Conservation (phyloP, 2,113 vertebrate genomes). For the Mixornis gularis region DNA sequence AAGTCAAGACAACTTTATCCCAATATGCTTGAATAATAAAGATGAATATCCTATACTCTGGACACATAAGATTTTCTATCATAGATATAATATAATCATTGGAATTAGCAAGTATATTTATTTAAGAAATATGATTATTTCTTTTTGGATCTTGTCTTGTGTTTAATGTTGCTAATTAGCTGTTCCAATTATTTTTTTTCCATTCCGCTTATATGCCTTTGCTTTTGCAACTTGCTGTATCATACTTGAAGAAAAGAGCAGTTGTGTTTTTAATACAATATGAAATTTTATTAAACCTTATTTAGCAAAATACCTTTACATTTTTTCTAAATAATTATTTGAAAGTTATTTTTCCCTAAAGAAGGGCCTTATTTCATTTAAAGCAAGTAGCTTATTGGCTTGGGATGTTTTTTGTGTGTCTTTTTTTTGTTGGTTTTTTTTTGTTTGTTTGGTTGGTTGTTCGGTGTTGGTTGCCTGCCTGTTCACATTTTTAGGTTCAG, state of each 20-base stretch:
- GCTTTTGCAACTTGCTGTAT: background rate
- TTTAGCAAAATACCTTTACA: background rate
- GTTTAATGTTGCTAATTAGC: background rate
- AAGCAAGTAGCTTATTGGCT: background rate
- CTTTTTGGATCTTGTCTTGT: background rate
- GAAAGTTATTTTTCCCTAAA: background rate
- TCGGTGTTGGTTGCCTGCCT: background rate
- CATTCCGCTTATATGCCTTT: background rate
- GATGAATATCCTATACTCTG: background rate
- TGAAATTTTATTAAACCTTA: background rate
- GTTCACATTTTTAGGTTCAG: background rate
- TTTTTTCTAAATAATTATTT: background rate
- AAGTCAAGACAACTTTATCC: background rate
- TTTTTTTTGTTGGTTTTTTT: background rate
- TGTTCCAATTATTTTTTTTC: background rate
- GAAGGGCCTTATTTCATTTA: background rate
- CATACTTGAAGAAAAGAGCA: background rate
- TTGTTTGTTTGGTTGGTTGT: no score
- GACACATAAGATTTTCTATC: background rate
- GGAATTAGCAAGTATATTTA: background rate
- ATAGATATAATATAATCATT: background rate
- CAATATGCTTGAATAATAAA: background rate
- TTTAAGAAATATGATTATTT: background rate
- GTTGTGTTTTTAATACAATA: background rate
- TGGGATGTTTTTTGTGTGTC: rapidly evolving